phyloP scores from a whole-genome alignment of 2,888 invertebrate genomes.

The Protodeltote pygarga region DNA sequence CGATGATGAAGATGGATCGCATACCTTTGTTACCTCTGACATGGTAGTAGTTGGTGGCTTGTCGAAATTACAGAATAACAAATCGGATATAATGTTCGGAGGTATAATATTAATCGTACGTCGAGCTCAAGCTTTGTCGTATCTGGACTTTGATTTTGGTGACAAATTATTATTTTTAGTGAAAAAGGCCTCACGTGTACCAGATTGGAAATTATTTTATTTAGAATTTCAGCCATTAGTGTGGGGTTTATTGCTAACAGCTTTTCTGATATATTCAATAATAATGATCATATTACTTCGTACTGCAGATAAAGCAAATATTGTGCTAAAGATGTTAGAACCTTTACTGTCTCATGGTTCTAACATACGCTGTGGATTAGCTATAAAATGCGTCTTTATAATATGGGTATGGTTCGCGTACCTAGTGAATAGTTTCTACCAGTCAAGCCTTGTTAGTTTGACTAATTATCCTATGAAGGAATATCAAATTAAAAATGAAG shows the following conservation, averaged over 20 bases:
- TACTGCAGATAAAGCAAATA: constrained; percentile 13
- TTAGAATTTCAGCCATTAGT: constrained; percentile 39
- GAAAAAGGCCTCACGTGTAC: constrained; percentile 15
- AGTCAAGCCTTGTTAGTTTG: constrained; percentile 50
- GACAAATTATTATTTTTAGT: constrained; percentile 33
- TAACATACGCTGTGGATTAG: constrained; percentile 10
- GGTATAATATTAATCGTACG: constrained; percentile 8
- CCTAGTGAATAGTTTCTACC: constrained; percentile 50
- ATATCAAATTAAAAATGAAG: constrained; percentile 38
- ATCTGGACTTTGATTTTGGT: constrained; percentile 20
- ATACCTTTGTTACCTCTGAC: constrained; percentile 7
- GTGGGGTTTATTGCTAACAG: constrained; percentile 21
- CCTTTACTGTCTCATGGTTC: constrained; percentile 17
- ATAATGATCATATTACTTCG: constrained; percentile 21
- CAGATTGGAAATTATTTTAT: constrained; percentile 49
- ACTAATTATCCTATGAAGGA: constrained; percentile 42
- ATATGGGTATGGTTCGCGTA: constrained; percentile 65
- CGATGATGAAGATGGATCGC: too few relatives aligned
- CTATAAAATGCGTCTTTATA: constrained; percentile 39
- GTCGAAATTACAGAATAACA: constrained; percentile 24
- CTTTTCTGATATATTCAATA: constrained; percentile 8
- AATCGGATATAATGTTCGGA: constrained; percentile 32
- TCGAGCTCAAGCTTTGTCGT: constrained; percentile 17
- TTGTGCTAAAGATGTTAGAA: constrained; percentile 20
- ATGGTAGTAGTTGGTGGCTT: constrained; percentile 26